Percentiles rank a stretch among this genome's conserved stretches.
phyloP scores from a whole-genome alignment of 2,888 invertebrate genomes.

The Choristoneura rosaceana region DNA sequence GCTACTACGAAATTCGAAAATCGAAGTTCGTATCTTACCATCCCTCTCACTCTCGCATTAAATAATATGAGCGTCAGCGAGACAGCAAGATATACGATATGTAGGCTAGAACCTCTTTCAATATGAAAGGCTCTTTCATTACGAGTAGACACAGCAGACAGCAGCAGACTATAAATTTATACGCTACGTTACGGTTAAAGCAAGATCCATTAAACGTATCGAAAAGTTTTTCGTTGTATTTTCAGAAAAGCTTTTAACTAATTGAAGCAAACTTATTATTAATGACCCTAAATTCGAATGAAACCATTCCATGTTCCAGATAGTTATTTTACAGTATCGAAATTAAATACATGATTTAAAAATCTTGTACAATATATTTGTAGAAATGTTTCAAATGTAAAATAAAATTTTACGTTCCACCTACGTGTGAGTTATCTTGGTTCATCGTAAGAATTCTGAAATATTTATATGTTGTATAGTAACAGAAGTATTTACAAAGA shows the following conservation, averaged over 20 bases:
- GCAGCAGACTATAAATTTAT: conserved; percentile 27
- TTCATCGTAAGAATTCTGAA: neutral
- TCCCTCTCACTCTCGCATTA: too few species aligned
- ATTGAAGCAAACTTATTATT: conserved; percentile 8
- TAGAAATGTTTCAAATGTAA: too few species aligned
- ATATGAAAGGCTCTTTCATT: conserved; percentile 32
- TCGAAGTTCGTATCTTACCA: too few species aligned
- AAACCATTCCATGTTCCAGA: neutral
- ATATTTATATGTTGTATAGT: too few species aligned
- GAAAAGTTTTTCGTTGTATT: conserved; percentile 9
- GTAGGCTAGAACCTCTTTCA: conserved; percentile 12
- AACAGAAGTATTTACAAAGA: too few species aligned
- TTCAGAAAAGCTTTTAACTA: conserved; percentile 30
- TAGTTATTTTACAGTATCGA: neutral
- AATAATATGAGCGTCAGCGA: too few species aligned
- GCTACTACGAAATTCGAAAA: too few species aligned
- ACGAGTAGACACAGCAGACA: conserved; percentile 6
- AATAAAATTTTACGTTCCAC: too few species aligned
- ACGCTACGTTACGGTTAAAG: conserved; percentile 12
- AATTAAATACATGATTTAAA: neutral
- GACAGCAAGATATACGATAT: too few species aligned
- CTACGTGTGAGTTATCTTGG: neutral
- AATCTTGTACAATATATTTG: neutral
- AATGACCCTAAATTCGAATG: neutral
- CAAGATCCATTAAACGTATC: neutral